phyloP scores from a whole-genome alignment of 2,113 vertebrate genomes.

The Neolamprologus longior region DNA sequence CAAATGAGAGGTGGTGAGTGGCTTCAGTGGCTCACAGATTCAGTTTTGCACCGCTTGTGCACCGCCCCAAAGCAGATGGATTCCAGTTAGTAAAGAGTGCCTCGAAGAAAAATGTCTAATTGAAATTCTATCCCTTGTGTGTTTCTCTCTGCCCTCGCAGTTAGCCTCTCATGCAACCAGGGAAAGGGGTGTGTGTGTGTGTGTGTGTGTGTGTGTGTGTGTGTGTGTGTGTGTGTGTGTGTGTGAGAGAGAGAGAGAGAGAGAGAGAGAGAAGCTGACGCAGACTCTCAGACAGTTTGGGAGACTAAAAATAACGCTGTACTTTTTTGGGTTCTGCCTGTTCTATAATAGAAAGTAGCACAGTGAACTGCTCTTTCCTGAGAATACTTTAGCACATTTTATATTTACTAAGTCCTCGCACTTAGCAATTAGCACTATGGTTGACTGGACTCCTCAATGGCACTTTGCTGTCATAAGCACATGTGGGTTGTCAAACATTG shows the following conservation, averaged over 20 bases:
- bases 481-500: neutral
- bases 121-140: no score
- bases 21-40: neutral
- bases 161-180: no score
- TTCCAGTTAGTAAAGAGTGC: neutral
- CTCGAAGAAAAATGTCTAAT: no score
- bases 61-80: neutral
- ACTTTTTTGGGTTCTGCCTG: neutral
- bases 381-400: neutral
- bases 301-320: constrained; percentile 33
- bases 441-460: neutral
- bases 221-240: neutral
- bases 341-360: constrained; percentile 20
- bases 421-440: neutral
- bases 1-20: neutral
- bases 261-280: neutral
- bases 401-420: constrained; percentile 1
- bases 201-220: neutral
- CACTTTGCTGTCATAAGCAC: neutral
- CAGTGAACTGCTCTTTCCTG: neutral
- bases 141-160: no score
- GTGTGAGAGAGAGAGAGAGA: neutral
- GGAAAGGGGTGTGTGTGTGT: no score
- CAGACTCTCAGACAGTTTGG: constrained; percentile 6
- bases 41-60: neutral